These are phyloP conservation scores for Albula goreensis DNA, from an alignment of 2,113 vertebrate species.

Conservation along the genomic window DNA sequence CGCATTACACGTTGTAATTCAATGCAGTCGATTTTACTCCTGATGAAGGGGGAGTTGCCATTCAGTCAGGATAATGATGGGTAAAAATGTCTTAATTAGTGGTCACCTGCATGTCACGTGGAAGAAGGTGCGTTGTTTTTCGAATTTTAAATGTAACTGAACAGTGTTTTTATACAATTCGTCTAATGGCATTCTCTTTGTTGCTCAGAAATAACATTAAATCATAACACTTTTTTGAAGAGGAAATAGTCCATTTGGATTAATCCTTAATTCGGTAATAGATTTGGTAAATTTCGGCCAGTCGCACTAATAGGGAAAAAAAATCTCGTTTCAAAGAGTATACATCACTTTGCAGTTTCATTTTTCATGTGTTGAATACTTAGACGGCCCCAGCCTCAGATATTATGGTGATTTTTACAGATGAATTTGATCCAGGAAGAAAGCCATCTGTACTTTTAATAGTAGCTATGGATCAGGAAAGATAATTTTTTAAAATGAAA, in stretches of 20 bases:
- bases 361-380: too few relatives aligned
- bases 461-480: too few relatives aligned
- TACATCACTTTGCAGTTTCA: too few relatives aligned
- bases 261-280: too few relatives aligned
- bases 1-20: conserved; percentile 3
- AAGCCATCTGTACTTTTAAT: too few relatives aligned
- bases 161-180: background rate
- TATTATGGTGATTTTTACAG: too few relatives aligned
- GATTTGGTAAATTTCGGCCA: too few relatives aligned
- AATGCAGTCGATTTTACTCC: background rate
- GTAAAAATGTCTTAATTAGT: conserved; percentile 19
- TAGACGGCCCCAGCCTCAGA: too few relatives aligned
- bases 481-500: too few relatives aligned
- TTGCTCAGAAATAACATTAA: background rate
- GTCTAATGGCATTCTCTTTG: background rate
- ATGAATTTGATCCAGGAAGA: too few relatives aligned
- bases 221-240: background rate
- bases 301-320: too few relatives aligned
- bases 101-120: conserved; percentile 37
- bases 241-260: background rate
- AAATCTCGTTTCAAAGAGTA: too few relatives aligned
- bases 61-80: background rate
- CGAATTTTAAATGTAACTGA: background rate
- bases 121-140: background rate
- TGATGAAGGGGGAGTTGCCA: background rate